Evolutionary conservation across 2,797 vertebrate species (phyloP).

Genomic region (Tokudaia tokunoshimensis): DNA sequence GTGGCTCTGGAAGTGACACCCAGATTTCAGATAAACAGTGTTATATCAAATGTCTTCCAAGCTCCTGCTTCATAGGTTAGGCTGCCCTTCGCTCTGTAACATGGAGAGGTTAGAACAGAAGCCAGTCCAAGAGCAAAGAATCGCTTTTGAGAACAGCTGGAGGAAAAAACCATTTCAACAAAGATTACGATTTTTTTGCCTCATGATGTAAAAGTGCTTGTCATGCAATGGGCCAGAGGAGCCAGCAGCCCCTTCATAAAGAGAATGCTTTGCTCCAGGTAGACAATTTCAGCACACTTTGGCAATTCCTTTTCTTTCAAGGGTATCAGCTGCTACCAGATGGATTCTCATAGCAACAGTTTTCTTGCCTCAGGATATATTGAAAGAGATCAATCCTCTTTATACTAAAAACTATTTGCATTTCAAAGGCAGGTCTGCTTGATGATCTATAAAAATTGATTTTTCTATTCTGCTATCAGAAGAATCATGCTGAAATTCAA

Average conservation of each 20-base stretch:
- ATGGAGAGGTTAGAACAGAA: not conserved
- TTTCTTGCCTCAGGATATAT: conserved; percentile 41
- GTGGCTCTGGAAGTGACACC: not conserved
- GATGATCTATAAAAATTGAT: conserved; percentile 61
- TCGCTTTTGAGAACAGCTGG: not conserved
- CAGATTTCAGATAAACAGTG: not conserved
- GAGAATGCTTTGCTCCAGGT: not conserved
- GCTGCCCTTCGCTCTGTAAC: not conserved
- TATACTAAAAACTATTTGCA: conserved; percentile 53
- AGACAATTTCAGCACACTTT: conserved; percentile 8
- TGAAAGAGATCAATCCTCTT: conserved; percentile 32
- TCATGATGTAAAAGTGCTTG: not conserved
- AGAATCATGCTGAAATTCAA: conserved; percentile 34
- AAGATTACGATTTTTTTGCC: not conserved
- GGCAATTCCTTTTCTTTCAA: not conserved
- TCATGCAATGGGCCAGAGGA: not conserved
- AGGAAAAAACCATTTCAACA: not conserved
- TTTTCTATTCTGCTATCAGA: conserved; percentile 43
- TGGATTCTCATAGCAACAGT: not conserved
- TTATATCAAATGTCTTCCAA: not conserved
- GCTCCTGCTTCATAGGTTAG: not conserved
- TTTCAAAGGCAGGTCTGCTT: conserved; percentile 64
- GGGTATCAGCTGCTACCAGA: conserved; percentile 3
- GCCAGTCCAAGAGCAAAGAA: not conserved
- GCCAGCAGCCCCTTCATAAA: not conserved